phyloP scores from a whole-genome alignment of 2,888 invertebrate genomes.

The Perizoma flavofasciatum region DNA sequence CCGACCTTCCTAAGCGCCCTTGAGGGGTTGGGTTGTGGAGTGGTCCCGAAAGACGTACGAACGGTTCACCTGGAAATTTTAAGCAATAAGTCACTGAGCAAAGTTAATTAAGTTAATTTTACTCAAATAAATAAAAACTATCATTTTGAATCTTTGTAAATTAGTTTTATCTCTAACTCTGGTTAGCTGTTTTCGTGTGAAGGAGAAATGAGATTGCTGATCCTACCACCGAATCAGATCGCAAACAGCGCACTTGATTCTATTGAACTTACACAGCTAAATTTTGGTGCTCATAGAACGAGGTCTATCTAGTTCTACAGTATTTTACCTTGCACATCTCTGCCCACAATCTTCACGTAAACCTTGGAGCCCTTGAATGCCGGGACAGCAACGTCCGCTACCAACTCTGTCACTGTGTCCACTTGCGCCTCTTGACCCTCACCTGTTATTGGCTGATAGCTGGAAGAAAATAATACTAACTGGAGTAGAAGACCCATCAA shows the following conservation, averaged over 20 bases:
- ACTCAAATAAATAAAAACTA: too few species aligned
- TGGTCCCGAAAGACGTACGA: slow-evolving; percentile 68
- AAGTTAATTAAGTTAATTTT: too few species aligned
- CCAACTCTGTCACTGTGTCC: slow-evolving; percentile 50
- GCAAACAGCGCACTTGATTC: too few species aligned
- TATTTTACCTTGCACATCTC: slow-evolving; percentile 64
- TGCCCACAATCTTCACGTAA: slow-evolving; percentile 71
- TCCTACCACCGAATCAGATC: too few species aligned
- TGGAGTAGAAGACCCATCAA: neutral
- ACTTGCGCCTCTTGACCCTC: slow-evolving; percentile 47
- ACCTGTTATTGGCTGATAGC: slow-evolving; percentile 64
- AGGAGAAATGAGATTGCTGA: too few species aligned
- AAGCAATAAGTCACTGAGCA: too few species aligned
- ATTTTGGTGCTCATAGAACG: neutral
- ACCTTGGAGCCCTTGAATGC: slow-evolving; percentile 57
- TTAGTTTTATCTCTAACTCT: too few species aligned
- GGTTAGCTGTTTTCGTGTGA: too few species aligned
- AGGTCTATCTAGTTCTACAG: neutral
- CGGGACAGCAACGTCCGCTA: slow-evolving; percentile 62
- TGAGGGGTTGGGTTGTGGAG: slow-evolving; percentile 54
- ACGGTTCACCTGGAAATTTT: slow-evolving; percentile 65
- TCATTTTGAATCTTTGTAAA: too few species aligned
- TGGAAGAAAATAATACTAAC: slow-evolving; percentile 39
- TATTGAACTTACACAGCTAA: too few species aligned
- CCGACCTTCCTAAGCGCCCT: slow-evolving; percentile 63